Percentiles rank a stretch among this genome's conserved stretches.
Evolutionary conservation across 2,888 invertebrate species (phyloP).

Genomic region (Teleogryllus oceanicus): DNA sequence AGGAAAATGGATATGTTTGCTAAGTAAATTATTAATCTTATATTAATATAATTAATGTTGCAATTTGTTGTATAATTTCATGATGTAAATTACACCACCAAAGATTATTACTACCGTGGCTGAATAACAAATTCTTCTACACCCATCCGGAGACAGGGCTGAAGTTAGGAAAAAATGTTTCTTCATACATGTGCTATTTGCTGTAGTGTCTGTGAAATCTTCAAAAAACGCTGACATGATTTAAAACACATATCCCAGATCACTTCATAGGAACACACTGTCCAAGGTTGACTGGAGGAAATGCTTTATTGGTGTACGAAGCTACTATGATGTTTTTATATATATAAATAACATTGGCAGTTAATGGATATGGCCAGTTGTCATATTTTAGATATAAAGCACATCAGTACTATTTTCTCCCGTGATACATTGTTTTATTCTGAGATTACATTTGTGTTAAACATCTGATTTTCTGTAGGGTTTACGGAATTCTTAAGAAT

Average conservation of each 20-base stretch:
- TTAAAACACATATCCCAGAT: slow-evolving; percentile 9
- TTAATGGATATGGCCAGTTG: slow-evolving; percentile 5
- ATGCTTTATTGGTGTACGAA: slow-evolving; percentile 10
- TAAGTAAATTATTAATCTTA: slow-evolving; percentile 33
- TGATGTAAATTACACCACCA: slow-evolving; percentile 33
- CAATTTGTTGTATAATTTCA: slow-evolving; percentile 32
- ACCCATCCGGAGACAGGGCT: slow-evolving; percentile 34
- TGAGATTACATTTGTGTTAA: background rate
- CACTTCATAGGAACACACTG: slow-evolving; percentile 9
- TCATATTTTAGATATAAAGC: slow-evolving; percentile 18
- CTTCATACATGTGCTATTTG: slow-evolving; percentile 25
- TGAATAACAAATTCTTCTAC: slow-evolving; percentile 28
- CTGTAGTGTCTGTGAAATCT: slow-evolving; percentile 30
- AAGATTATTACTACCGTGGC: slow-evolving; percentile 33
- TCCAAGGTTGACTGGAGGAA: slow-evolving; percentile 9
- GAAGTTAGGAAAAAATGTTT: slow-evolving; percentile 27
- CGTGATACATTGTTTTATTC: slow-evolving; percentile 5
- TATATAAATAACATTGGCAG: slow-evolving; percentile 11
- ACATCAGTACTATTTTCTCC: slow-evolving; percentile 10
- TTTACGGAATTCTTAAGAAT: background rate
- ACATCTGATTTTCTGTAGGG: background rate
- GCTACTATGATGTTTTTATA: slow-evolving; percentile 12
- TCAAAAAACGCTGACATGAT: slow-evolving; percentile 20
- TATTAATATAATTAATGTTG: slow-evolving; percentile 35
- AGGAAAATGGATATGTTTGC: slow-evolving; percentile 26